Conservation (phyloP, 2,113 vertebrate genomes). For the Microtus pennsylvanicus region DNA sequence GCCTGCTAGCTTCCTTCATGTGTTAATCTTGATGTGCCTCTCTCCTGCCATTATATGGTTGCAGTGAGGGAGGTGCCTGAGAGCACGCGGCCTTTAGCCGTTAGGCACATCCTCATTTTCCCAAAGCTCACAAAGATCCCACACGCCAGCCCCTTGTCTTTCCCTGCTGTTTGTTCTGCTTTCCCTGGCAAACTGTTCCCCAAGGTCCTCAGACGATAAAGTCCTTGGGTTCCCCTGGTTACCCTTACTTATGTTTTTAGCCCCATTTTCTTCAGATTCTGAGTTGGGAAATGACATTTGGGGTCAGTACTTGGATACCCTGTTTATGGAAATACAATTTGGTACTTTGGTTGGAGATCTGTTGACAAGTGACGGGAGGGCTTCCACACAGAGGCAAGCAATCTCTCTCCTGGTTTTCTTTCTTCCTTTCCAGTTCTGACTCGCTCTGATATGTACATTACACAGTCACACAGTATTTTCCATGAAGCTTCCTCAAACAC, state of each 20-base stretch:
- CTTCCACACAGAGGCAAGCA: not conserved
- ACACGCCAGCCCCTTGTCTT: accelerated
- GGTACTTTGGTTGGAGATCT: not conserved
- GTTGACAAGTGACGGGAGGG: not conserved
- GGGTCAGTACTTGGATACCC: too few relatives aligned
- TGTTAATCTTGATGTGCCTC: too few relatives aligned
- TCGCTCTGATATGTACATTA: too few relatives aligned
- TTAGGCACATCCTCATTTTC: too few relatives aligned
- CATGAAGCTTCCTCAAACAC: not conserved
- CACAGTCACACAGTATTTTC: not conserved
- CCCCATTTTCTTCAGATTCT: not conserved
- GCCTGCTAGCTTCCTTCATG: not conserved
- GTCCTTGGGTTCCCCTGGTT: not conserved
- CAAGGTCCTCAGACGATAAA: not conserved
- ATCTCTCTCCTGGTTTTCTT: not conserved
- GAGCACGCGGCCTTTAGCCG: not conserved
- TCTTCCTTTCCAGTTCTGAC: too few relatives aligned
- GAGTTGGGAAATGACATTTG: not conserved
- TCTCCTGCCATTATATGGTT: not conserved
- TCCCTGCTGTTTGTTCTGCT: not conserved
- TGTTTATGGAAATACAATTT: not conserved
- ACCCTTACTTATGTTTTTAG: accelerated
- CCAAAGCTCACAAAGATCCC: not conserved
- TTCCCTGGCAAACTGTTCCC: not conserved
- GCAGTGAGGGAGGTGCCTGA: too few relatives aligned